Conservation (phyloP, 2,797 vertebrate species). For the Discoglossus pictus region DNA sequence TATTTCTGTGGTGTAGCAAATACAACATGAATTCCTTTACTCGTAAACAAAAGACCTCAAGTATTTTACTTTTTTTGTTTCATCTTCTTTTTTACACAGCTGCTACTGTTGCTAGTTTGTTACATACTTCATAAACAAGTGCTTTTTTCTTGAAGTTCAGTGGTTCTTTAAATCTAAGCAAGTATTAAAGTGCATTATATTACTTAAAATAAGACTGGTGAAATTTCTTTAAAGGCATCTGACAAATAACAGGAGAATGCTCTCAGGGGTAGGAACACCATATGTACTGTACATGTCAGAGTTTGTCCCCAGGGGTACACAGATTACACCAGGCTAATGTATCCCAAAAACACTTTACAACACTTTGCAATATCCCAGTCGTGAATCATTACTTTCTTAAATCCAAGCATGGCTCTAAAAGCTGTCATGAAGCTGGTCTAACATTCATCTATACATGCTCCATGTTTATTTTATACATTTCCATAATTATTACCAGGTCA, state of each 20-base stretch:
- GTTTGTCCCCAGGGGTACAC: not conserved
- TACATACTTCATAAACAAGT: no score
- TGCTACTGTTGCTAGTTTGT: no score
- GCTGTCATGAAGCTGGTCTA: not conserved
- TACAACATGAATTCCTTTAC: no score
- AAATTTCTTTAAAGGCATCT: no score
- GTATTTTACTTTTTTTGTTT: no score
- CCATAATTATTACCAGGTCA: conserved; percentile 7
- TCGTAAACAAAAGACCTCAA: no score
- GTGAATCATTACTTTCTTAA: not conserved
- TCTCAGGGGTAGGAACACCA: conserved; percentile 2
- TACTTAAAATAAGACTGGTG: conserved; percentile 2
- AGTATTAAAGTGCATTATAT: no score
- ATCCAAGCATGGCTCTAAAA: not conserved
- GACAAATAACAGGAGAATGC: conserved; percentile 7
- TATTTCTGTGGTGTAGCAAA: no score
- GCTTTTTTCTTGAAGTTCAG: no score
- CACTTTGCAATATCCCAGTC: not conserved
- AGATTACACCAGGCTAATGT: conserved; percentile 12
- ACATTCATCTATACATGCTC: not conserved
- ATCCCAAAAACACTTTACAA: not conserved
- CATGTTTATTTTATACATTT: not conserved
- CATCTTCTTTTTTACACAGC: no score
- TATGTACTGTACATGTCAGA: not conserved
- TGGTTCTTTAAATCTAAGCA: no score